A percentile compares a stretch with the other conserved stretches of the same genome.
Evolutionary conservation across 2,888 invertebrate genomes (phyloP).

Genomic region (Callyntrura sp.): DNA sequence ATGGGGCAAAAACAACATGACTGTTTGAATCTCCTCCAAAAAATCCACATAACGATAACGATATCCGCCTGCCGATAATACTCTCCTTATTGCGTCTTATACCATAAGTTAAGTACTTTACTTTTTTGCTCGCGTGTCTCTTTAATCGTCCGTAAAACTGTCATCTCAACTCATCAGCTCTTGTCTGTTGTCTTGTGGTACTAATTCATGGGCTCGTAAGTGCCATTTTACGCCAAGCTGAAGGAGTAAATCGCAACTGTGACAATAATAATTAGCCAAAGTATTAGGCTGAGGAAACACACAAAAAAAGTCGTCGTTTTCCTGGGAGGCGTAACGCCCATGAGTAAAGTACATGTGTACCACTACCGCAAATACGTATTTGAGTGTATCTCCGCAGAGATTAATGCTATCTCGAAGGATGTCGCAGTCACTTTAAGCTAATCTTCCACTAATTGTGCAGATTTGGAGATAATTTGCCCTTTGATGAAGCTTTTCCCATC

Average conservation of each 20-base stretch:
- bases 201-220: conserved; percentile 77
- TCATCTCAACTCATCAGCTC: conserved; percentile 82
- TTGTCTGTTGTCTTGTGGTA: conserved; percentile 73
- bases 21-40: conserved; percentile 77
- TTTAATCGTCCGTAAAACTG: conserved; percentile 83
- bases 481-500: not conserved
- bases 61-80: conserved; percentile 34
- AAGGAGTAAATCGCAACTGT: conserved; percentile 70
- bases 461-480: conserved; percentile 3
- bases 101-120: conserved; percentile 14
- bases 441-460: conserved; percentile 34
- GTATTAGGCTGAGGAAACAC: conserved; percentile 44
- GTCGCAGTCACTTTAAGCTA: conserved; percentile 49
- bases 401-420: conserved; percentile 40
- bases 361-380: not conserved
- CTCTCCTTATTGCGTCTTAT: conserved; percentile 14
- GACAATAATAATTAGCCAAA: conserved; percentile 77
- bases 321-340: conserved; percentile 51
- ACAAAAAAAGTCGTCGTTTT: conserved; percentile 50
- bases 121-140: conserved; percentile 73
- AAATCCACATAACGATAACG: conserved; percentile 47
- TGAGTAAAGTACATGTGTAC: conserved; percentile 60
- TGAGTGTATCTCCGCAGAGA: conserved; percentile 30
- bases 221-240: conserved; percentile 77
- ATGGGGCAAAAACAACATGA: conserved; percentile 76